Percentiles rank a stretch among this genome's conserved stretches.
phyloP scores from a whole-genome alignment of 2,797 vertebrate genomes.

The Carcharodon carcharias region DNA sequence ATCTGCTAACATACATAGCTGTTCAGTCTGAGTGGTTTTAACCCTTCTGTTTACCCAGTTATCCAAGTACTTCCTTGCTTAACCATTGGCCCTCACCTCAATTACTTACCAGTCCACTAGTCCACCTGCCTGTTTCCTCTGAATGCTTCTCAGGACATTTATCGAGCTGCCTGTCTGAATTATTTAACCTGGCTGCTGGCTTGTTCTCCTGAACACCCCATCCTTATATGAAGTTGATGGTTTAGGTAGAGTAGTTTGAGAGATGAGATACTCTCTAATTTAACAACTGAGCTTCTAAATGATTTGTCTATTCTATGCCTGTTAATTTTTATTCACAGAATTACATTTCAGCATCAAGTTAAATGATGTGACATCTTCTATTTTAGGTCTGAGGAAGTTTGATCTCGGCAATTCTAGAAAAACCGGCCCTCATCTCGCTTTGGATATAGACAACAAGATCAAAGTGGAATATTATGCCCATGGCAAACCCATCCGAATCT shows the following conservation, averaged over 20 bases:
- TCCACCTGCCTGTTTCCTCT: no score
- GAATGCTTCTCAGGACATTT: no score
- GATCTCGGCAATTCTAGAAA: slow-evolving; percentile 56
- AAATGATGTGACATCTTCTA: slow-evolving; percentile 10
- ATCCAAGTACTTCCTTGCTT: no score
- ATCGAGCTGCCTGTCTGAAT: background rate
- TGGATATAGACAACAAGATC: slow-evolving; percentile 79
- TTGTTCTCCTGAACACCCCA: background rate
- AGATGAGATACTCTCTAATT: background rate
- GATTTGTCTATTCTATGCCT: background rate
- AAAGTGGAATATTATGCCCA: slow-evolving; percentile 88
- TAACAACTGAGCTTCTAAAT: background rate
- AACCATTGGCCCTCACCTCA: no score
- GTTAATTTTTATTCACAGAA: background rate
- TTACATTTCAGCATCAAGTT: background rate
- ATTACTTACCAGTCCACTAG: no score
- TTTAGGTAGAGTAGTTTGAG: background rate
- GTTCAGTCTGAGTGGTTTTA: no score
- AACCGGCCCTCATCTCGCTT: slow-evolving; percentile 82
- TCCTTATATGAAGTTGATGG: background rate
- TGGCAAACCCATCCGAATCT: slow-evolving; percentile 87
- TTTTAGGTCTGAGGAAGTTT: slow-evolving; percentile 81
- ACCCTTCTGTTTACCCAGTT: no score
- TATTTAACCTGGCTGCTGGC: background rate
- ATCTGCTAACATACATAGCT: no score